These are phyloP conservation scores for Drosophila anceps DNA, from an alignment of 2,888 invertebrate species.

Conservation along the genomic window DNA sequence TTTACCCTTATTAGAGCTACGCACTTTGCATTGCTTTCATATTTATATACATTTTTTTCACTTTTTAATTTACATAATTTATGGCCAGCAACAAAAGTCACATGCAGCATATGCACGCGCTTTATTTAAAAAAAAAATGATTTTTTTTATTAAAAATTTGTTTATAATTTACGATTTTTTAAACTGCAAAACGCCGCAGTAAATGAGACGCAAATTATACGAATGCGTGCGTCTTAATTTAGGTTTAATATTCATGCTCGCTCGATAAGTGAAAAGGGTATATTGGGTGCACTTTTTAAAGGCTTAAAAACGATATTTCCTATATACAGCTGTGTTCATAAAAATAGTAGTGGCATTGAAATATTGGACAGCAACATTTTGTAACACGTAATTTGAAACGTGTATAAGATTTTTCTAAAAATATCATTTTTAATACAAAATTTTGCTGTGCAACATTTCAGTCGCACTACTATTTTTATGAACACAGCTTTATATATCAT, in stretches of 20 bases:
- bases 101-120: conserved; percentile 67
- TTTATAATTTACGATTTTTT: conserved; percentile 72
- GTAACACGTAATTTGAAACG: no score
- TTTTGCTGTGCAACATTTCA: no score
- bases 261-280: neutral
- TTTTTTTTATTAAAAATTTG: conserved; percentile 70
- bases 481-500: no score
- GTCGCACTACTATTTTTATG: no score
- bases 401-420: no score
- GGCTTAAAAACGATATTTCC: neutral
- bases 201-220: conserved; percentile 64
- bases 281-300: neutral
- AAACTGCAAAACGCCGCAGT: conserved; percentile 40
- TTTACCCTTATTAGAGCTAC: conserved; percentile 74
- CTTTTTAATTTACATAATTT: conserved; percentile 75
- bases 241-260: neutral
- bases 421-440: no score
- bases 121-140: no score
- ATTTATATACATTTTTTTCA: conserved; percentile 34
- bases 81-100: conserved; percentile 73
- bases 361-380: no score
- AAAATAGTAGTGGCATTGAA: no score
- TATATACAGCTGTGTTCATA: neutral
- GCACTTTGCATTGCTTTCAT: conserved; percentile 52
- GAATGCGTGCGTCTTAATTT: conserved; percentile 24